A percentile compares a stretch with the other conserved stretches of the same genome.
Evolutionary conservation across 2,888 invertebrate genomes (phyloP).

Genomic region (Aspidiotus destructor): DNA sequence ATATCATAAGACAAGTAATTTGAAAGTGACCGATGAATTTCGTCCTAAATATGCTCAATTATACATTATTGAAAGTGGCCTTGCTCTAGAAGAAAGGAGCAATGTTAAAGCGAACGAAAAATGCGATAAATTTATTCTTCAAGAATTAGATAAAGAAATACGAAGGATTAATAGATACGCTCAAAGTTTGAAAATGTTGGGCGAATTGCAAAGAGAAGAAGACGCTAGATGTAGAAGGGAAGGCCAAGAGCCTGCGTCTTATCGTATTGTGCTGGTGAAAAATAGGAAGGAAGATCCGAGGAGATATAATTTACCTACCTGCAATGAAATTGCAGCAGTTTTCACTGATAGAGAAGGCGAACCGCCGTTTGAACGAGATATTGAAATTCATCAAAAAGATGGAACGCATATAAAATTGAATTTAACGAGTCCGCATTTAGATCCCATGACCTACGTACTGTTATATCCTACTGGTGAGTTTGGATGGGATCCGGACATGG

Average conservation of each 20-base stretch:
- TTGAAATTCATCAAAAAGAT: not conserved
- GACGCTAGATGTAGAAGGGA: not conserved
- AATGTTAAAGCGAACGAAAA: not conserved
- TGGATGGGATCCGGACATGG: not conserved
- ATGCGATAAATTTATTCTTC: not conserved
- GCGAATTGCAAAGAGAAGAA: not conserved
- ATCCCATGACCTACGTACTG: not conserved
- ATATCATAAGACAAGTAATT: not conserved
- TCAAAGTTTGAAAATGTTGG: not conserved
- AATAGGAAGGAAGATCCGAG: not conserved
- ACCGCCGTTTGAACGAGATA: not conserved
- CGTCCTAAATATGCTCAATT: not conserved
- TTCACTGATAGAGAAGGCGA: not conserved
- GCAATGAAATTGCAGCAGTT: not conserved
- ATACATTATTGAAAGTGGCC: conserved; percentile 2
- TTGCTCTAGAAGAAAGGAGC: not conserved
- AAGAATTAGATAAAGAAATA: not conserved
- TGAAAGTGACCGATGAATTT: not conserved
- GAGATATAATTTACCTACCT: not conserved
- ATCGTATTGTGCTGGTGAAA: not conserved
- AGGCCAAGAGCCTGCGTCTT: not conserved
- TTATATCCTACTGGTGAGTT: not conserved
- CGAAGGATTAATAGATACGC: not conserved
- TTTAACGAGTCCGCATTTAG: not conserved
- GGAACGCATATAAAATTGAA: not conserved